Conservation (phyloP, 2,888 invertebrate genomes). For the Dicranocentrus wangi region DNA sequence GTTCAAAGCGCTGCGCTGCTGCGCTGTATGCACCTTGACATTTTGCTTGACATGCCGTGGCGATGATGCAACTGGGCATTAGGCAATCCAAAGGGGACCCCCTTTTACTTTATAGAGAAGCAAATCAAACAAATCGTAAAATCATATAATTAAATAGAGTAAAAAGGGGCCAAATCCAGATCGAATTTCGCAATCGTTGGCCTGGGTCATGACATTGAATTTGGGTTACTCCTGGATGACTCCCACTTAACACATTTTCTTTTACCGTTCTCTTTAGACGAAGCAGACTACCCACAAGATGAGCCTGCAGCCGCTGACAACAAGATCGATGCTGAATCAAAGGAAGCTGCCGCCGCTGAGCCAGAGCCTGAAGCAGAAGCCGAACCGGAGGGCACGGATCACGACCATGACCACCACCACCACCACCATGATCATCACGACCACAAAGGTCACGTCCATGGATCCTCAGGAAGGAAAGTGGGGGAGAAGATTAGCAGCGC, state of each 20-base stretch:
- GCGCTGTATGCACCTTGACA: slow-evolving; percentile 56
- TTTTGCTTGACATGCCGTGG: too few relatives aligned
- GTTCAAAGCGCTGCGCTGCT: too few relatives aligned
- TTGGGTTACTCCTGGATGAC: background rate
- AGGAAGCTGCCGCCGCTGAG: background rate
- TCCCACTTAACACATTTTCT: too few relatives aligned
- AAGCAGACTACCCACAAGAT: slow-evolving; percentile 42
- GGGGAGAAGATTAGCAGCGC: background rate
- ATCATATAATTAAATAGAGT: too few relatives aligned
- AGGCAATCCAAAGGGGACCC: too few relatives aligned
- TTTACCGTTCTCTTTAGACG: too few relatives aligned
- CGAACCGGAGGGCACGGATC: background rate
- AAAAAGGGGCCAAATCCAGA: too few relatives aligned
- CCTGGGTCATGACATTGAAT: slow-evolving; percentile 29
- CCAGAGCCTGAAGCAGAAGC: slow-evolving; percentile 42
- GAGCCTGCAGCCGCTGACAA: slow-evolving; percentile 10
- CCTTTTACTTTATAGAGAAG: too few relatives aligned
- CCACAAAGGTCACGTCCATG: slow-evolving; percentile 34
- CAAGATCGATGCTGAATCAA: background rate
- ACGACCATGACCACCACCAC: slow-evolving; percentile 26
- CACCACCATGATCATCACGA: slow-evolving; percentile 36
- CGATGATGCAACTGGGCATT: too few relatives aligned
- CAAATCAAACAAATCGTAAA: too few relatives aligned
- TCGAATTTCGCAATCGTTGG: too few relatives aligned
- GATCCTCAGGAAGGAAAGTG: slow-evolving; percentile 36